Conservation (phyloP, 2,797 vertebrate genomes). For the Bradypodion pumilum region DNA sequence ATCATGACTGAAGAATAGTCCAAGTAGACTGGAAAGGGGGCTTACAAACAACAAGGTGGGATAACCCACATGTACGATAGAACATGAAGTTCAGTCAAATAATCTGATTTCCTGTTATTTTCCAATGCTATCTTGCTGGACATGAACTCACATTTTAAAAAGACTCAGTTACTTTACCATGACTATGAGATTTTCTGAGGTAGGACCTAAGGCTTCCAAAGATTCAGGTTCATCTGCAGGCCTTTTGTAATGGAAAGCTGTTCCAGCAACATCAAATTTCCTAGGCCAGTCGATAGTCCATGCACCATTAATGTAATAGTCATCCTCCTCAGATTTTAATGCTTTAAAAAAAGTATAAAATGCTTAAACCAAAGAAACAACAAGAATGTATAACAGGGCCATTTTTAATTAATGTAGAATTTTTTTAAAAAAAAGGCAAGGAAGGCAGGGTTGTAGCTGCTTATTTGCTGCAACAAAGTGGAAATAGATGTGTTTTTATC, state of each 20-base stretch:
- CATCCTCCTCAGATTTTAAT: constrained; percentile 93
- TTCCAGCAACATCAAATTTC: constrained; percentile 96
- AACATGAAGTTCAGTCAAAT: not conserved
- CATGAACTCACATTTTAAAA: not conserved
- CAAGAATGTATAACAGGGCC: constrained; percentile 61
- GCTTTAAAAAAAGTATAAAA: constrained; percentile 81
- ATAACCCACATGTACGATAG: not conserved
- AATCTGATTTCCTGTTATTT: not conserved
- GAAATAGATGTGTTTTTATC: not conserved
- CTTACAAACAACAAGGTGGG: not conserved
- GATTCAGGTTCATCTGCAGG: constrained; percentile 93
- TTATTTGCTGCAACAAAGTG: not conserved
- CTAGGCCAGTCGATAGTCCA: constrained; percentile 99
- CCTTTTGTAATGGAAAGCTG: constrained; percentile 95
- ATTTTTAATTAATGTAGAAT: constrained; percentile 1
- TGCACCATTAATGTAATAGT: constrained; percentile 98
- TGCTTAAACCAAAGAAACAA: constrained; percentile 69
- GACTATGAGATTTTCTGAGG: constrained; percentile 91
- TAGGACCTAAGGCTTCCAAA: constrained; percentile 92
- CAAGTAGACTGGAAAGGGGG: not conserved
- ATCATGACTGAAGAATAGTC: not conserved
- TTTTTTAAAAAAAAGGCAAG: not conserved
- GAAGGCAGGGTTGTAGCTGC: not conserved
- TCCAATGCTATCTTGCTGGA: constrained; percentile 1
- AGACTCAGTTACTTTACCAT: constrained; percentile 83